Evolutionary conservation across 2,888 invertebrate species (phyloP).

Genomic region (Ryuthela nishihirai): DNA sequence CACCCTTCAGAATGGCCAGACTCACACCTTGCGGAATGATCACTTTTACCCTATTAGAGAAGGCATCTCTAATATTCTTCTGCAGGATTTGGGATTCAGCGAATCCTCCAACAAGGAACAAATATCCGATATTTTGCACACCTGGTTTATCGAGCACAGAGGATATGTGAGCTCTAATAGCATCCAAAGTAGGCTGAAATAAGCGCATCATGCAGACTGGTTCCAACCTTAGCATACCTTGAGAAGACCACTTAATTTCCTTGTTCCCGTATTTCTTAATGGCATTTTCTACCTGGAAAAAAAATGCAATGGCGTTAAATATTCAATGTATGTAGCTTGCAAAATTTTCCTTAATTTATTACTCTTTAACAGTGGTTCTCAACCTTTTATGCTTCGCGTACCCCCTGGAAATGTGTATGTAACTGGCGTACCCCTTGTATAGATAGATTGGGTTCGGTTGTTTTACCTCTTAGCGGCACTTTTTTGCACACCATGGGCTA

Average conservation of each 20-base stretch:
- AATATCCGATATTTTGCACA: constrained; percentile 51
- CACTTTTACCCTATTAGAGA: constrained; percentile 48
- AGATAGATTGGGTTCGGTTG: no score
- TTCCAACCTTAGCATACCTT: constrained; percentile 57
- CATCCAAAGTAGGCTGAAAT: constrained; percentile 54
- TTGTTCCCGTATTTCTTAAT: constrained; percentile 53
- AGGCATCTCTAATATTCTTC: constrained; percentile 54
- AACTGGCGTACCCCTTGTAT: no score
- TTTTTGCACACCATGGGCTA: no score
- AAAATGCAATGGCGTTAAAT: no score
- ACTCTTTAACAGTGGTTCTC: no score
- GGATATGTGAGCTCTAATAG: constrained; percentile 53
- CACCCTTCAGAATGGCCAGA: constrained; percentile 57
- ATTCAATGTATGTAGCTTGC: no score
- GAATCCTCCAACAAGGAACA: constrained; percentile 59
- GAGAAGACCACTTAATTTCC: constrained; percentile 56
- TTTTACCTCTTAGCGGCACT: no score
- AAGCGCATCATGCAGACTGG: constrained; percentile 54
- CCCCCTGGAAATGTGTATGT: no score
- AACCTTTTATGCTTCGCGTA: no score
- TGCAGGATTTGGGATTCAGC: constrained; percentile 57
- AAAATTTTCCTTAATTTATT: no score
- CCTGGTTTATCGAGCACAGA: constrained; percentile 50
- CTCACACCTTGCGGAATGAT: constrained; percentile 56
- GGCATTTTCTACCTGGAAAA: constrained; percentile 52